Base-by-base conservation (phyloP, 1,140 invertebrate species). In the Heliconius nattereri region DNA sequence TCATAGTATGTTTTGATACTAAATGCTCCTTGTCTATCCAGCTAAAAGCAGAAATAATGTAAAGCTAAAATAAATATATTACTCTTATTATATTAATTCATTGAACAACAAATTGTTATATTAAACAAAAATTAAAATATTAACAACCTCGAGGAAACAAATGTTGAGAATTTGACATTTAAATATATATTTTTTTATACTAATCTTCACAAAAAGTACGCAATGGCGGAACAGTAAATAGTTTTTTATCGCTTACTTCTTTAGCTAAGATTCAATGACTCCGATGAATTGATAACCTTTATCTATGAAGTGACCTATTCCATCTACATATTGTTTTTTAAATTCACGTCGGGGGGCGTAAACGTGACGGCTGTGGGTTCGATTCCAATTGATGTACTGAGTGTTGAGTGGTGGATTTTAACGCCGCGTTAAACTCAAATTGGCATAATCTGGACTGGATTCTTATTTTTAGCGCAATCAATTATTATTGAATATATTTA, bases 261-360 rank as follows among this genome's bases (percentile, higher is more conserved):
- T 57, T n/a, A 57, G 54, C 23, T 57, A 23, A 57, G 54, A 57
- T 57, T 57, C n/a, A 57, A 57, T 57, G 54, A 57, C 54, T 57
- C n/a, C n/a, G 20, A 57, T 57, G 8, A 57, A 57, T 57, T 11
- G 54, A 23, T 57, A 8, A 57, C 54, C 54, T 57, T 57, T 57
- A 11, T 7, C 20, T 57, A 57, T 23, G 23, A 11, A n/a, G 8
- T 57, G 54, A 57, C 54, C 54, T 57, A 57, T 57, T 23, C 54
- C 54, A 57, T 57, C 16, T 23, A n/a, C 1, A 57, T 57, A 11
- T 45, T 45, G 5, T 45, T 45, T 45, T 45, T 45, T 45, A 45
- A 40, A 45, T 16, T 45, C 40, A 13, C 40, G 40, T 16, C 13
- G 13, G 13, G 40, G 40, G 0, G 37, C 13, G 40, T 45, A 45